A percentile compares a stretch with the other conserved stretches of the same genome.
phyloP scores from a whole-genome alignment of 2,113 vertebrate genomes.

The Nestor notabilis region DNA sequence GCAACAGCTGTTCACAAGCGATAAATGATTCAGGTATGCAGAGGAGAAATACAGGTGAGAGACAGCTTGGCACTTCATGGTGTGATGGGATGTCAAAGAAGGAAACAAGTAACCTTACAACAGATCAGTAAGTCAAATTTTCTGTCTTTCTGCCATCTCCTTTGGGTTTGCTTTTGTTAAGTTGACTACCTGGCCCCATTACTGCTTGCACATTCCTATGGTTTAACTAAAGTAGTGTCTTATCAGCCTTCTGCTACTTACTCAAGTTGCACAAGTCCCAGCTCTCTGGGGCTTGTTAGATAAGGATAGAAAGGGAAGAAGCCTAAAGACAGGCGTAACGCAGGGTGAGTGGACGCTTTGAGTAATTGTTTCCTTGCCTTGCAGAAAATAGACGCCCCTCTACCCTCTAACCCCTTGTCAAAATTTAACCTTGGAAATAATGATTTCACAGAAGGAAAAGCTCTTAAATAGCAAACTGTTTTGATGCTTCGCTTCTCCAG shows the following conservation, averaged over 20 bases:
- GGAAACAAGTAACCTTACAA: not conserved
- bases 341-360: not conserved
- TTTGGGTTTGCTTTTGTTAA: not conserved
- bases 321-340: not conserved
- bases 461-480: not conserved
- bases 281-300: not conserved
- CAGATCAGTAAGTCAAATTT: not conserved
- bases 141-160: not conserved
- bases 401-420: not conserved
- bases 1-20: not conserved
- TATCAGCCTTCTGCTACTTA: not conserved
- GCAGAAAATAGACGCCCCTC: not conserved
- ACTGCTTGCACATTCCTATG: not conserved
- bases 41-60: not conserved
- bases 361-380: not conserved
- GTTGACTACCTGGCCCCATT: not conserved
- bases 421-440: constrained; percentile 27
- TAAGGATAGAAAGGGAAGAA: not conserved
- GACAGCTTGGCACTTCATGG: not conserved
- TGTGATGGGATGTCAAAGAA: not conserved
- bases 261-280: not conserved
- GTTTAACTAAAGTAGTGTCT: not conserved
- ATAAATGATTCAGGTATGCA: not conserved
- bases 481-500: not conserved
- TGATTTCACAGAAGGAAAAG: not conserved